These are phyloP conservation scores for Capreolus pygargus DNA, from an alignment of 2,113 vertebrate genomes.

Conservation along the genomic window DNA sequence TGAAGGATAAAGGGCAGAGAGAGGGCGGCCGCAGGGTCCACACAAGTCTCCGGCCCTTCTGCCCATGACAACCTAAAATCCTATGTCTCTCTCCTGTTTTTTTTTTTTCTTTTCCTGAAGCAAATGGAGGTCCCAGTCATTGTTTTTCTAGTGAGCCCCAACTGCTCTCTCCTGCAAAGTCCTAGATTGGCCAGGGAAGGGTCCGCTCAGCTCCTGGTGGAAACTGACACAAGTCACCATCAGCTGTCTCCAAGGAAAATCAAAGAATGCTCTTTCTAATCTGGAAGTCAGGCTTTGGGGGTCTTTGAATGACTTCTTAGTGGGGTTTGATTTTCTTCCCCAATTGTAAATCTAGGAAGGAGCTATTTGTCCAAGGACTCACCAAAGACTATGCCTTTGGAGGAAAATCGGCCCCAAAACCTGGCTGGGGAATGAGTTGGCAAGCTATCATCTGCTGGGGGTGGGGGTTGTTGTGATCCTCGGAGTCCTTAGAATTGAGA, in stretches of 20 bases:
- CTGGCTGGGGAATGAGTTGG: neutral
- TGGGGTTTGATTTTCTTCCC: neutral
- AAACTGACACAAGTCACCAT: neutral
- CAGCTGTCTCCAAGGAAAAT: neutral
- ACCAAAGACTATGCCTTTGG: neutral
- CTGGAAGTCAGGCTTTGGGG: neutral
- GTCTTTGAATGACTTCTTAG: neutral
- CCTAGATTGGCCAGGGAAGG: neutral
- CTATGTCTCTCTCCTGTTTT: neutral
- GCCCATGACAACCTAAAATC: neutral
- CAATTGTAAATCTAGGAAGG: neutral
- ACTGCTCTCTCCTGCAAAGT: neutral
- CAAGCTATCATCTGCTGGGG: neutral
- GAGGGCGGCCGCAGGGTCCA: neutral
- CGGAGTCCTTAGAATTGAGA: neutral
- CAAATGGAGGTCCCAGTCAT: neutral
- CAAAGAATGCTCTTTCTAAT: neutral
- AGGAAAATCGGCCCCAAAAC: neutral
- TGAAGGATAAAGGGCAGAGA: neutral
- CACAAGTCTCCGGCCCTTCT: neutral
- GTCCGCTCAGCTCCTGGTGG: neutral
- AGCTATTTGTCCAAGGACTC: neutral
- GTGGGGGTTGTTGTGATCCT: neutral
- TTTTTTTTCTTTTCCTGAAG: neutral
- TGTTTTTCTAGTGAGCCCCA: neutral